Conservation (phyloP, 2,113 vertebrate species). For the Albula goreensis region DNA sequence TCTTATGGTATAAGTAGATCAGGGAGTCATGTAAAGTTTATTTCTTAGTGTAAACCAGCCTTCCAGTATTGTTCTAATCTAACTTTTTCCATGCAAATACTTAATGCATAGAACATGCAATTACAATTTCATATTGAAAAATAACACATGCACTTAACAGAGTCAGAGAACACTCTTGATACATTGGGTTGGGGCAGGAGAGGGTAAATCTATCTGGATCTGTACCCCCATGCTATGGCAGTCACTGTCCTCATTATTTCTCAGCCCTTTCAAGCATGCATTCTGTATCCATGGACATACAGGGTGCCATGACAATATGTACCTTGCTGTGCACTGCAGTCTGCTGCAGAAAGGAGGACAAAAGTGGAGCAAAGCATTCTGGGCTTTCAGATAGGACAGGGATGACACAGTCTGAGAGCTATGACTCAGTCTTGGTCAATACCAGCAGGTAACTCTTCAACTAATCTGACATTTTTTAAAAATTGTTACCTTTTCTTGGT, state of each 20-base stretch:
- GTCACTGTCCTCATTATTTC: constrained; percentile 2
- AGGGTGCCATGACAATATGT: too few species aligned
- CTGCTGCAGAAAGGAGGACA: background rate
- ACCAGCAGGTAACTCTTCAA: background rate
- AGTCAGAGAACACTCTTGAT: background rate
- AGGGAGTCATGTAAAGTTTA: background rate
- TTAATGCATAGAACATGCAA: too few species aligned
- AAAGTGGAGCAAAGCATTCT: background rate
- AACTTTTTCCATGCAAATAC: too few species aligned
- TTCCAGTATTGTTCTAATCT: too few species aligned
- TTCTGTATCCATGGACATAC: too few species aligned
- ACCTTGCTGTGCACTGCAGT: background rate
- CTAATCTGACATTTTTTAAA: background rate
- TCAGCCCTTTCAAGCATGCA: background rate
- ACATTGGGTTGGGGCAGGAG: background rate
- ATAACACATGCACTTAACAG: too few species aligned
- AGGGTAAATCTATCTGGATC: background rate
- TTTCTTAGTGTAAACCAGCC: background rate
- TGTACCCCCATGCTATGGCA: background rate
- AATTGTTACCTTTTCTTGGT: too few species aligned
- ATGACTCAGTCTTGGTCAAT: background rate
- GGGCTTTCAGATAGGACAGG: too few species aligned
- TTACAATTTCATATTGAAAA: too few species aligned
- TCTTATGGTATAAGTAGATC: background rate
- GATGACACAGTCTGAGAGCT: background rate